A percentile compares a stretch with the other conserved stretches of the same genome.
These are phyloP conservation scores for Zaprionus nigranus DNA, from an alignment of 1,140 invertebrate species.

Conservation along the genomic window DNA sequence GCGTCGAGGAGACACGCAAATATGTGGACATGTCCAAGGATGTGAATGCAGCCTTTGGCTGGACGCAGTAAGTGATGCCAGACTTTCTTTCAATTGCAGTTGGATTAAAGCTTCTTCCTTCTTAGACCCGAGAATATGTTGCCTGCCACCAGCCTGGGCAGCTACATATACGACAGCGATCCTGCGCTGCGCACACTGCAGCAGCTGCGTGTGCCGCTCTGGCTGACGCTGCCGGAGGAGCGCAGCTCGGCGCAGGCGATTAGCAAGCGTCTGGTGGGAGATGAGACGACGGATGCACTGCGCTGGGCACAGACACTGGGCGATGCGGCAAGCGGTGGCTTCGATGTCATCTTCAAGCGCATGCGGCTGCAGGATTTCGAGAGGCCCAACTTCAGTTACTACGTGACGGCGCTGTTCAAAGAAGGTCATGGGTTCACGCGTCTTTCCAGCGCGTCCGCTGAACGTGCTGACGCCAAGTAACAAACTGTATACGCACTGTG, in stretches of 20 bases:
- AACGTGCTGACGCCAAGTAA: constrained; percentile 64
- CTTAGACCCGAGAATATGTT: constrained; percentile 63
- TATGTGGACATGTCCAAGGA: constrained; percentile 78
- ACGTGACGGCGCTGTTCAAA: constrained; percentile 77
- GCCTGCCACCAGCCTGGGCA: constrained; percentile 60
- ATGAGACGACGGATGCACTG: constrained; percentile 68
- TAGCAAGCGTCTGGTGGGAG: constrained; percentile 49
- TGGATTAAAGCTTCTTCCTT: not conserved
- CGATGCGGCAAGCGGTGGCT: constrained; percentile 78
- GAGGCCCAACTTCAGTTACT: constrained; percentile 67
- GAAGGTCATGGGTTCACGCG: constrained; percentile 79
- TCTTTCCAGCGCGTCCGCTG: constrained; percentile 72
- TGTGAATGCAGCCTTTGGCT: constrained; percentile 74
- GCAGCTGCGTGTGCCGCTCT: constrained; percentile 67
- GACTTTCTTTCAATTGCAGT: not conserved
- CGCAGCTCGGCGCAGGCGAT: constrained; percentile 27
- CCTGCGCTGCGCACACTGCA: constrained; percentile 62
- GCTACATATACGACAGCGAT: constrained; percentile 74
- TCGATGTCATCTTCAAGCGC: constrained; percentile 75
- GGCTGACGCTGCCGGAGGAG: constrained; percentile 72
- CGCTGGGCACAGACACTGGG: constrained; percentile 81
- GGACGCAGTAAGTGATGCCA: constrained; percentile 72
- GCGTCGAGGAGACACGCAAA: constrained; percentile 68
- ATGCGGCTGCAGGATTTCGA: constrained; percentile 65
- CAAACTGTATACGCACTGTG: constrained; percentile 79